Conservation (phyloP, 2,888 invertebrate genomes). For the Craniophora ligustri region DNA sequence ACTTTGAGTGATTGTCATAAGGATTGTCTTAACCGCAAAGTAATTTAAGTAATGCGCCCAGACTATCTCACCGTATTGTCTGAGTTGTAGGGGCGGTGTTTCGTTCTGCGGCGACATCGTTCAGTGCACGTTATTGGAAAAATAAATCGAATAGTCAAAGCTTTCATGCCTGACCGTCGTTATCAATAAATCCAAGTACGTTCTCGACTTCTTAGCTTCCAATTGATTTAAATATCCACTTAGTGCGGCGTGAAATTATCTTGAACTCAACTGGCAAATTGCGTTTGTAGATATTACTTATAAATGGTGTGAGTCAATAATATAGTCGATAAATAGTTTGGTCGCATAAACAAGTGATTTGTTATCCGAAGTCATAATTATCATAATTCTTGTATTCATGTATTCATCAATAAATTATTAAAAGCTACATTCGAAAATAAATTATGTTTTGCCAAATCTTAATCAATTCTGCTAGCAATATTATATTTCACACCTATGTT, state of each 20-base stretch:
- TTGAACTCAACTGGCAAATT: slow-evolving; percentile 29
- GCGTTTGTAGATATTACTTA: slow-evolving; percentile 14
- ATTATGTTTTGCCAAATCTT: background rate
- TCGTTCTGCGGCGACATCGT: slow-evolving; percentile 79
- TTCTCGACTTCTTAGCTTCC: slow-evolving; percentile 64
- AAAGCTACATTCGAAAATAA: background rate
- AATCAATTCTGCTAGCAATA: too few species aligned
- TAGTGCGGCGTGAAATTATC: slow-evolving; percentile 35
- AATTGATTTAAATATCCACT: slow-evolving; percentile 64
- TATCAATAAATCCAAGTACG: slow-evolving; percentile 67
- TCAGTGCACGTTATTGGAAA: slow-evolving; percentile 75
- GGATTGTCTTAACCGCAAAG: slow-evolving; percentile 50
- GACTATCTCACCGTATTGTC: slow-evolving; percentile 69
- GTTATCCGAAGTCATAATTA: slow-evolving; percentile 14
- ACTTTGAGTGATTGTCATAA: slow-evolving; percentile 66
- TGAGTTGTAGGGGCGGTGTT: slow-evolving; percentile 75
- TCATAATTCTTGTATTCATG: slow-evolving; percentile 3
- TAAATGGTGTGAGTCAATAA: slow-evolving; percentile 16
- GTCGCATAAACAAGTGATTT: slow-evolving; percentile 22
- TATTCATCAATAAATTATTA: background rate
- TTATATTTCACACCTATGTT: too few species aligned
- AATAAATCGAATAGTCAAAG: slow-evolving; percentile 74
- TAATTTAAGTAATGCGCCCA: slow-evolving; percentile 63
- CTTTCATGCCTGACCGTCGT: slow-evolving; percentile 74
- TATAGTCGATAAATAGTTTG: slow-evolving; percentile 16